phyloP scores from a whole-genome alignment of 2,888 invertebrate species.

The Cheilosia variabilis region DNA sequence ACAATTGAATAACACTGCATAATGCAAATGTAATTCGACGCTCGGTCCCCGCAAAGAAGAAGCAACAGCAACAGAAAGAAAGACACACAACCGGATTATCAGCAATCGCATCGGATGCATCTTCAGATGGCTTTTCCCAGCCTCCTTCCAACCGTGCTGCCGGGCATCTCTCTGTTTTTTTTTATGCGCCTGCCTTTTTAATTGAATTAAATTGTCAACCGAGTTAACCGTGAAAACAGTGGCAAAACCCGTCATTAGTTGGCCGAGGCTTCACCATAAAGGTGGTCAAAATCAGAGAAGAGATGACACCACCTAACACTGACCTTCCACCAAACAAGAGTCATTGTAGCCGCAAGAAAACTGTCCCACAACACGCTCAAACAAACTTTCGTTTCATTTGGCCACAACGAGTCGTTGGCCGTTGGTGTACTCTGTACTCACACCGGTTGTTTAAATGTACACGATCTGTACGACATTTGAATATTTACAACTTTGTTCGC shows the following conservation, averaged over 20 bases:
- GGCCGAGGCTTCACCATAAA: background rate
- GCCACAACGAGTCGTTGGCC: slow-evolving; percentile 64
- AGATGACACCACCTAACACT: slow-evolving; percentile 64
- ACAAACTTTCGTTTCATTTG: slow-evolving; percentile 65
- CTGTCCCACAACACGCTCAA: slow-evolving; percentile 39
- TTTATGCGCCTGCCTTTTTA: slow-evolving; percentile 21
- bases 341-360: slow-evolving; percentile 55
- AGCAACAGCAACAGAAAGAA: background rate
- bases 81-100: slow-evolving; percentile 34
- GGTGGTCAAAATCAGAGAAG: slow-evolving; percentile 9
- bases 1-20: slow-evolving; percentile 62
- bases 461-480: slow-evolving; percentile 57
- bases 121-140: slow-evolving; percentile 59
- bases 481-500: slow-evolving; percentile 58
- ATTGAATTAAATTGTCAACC: slow-evolving; percentile 28
- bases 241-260: background rate
- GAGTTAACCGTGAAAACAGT: slow-evolving; percentile 43
- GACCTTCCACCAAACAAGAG: slow-evolving; percentile 67
- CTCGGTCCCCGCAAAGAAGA: slow-evolving; percentile 1
- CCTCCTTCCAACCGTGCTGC: too few relatives aligned
- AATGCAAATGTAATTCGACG: slow-evolving; percentile 4
- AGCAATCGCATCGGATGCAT: slow-evolving; percentile 41
- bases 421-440: slow-evolving; percentile 18
- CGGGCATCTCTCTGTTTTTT: background rate
- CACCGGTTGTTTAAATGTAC: background rate